phyloP scores from a whole-genome alignment of 2,888 invertebrate genomes.

The Tipula helvola region DNA sequence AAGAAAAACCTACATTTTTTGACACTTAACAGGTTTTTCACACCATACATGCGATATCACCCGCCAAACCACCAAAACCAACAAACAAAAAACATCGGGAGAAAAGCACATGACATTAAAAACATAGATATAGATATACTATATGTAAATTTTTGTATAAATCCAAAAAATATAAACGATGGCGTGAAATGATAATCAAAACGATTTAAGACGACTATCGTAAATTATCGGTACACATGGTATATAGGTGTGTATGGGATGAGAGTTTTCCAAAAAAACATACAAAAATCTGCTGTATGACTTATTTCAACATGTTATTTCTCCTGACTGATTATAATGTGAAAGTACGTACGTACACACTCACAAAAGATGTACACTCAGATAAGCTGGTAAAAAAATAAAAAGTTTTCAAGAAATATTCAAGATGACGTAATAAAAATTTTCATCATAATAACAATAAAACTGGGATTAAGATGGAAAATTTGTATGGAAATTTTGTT shows the following conservation, averaged over 20 bases:
- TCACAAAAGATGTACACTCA: neutral
- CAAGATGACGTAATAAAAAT: neutral
- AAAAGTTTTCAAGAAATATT: neutral
- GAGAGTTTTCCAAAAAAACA: neutral
- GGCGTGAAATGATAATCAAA: neutral
- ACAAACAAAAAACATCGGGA: neutral
- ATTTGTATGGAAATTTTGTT: neutral
- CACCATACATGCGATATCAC: neutral
- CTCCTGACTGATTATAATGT: neutral
- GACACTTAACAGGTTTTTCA: neutral
- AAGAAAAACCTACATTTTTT: neutral
- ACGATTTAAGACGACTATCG: neutral
- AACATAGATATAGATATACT: neutral
- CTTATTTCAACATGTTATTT: neutral
- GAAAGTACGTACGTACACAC: neutral
- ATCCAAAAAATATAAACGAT: neutral
- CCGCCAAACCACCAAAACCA: neutral
- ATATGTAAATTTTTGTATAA: neutral
- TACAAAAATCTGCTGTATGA: neutral
- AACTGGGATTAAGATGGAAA: neutral
- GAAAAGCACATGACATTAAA: neutral
- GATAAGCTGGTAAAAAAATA: neutral
- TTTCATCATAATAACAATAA: constrained; percentile 4
- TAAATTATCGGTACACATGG: neutral
- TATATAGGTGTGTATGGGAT: neutral